Evolutionary conservation across 2,113 vertebrate species (phyloP).

Genomic region (Thalassoma bifasciatum): DNA sequence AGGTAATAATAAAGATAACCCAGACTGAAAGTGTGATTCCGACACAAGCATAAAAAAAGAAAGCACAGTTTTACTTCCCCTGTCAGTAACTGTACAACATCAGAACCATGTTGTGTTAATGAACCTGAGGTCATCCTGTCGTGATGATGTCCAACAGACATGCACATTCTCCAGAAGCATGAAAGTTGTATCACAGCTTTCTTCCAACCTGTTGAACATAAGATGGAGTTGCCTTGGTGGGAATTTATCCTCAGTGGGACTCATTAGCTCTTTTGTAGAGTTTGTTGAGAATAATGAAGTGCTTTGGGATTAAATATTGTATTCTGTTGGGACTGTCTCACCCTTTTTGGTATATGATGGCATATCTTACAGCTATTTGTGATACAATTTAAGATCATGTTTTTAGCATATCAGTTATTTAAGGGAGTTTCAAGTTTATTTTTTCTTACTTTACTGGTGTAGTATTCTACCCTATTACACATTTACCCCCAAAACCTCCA

Average conservation of each 20-base stretch:
- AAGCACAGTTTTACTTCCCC: constrained; percentile 5
- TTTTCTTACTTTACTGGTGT: too few species aligned
- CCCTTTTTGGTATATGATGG: constrained; percentile 7
- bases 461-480: too few species aligned
- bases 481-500: too few species aligned
- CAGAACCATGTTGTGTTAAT: neutral
- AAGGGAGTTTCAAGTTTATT: neutral
- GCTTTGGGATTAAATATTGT: constrained; percentile 34
- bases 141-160: neutral
- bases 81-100: constrained; percentile 16
- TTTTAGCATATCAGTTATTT: neutral
- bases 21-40: constrained; percentile 13
- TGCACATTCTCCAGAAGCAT: constrained; percentile 16
- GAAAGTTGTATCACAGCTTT: constrained; percentile 1
- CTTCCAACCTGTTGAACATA: constrained; percentile 48
- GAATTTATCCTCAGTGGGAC: constrained; percentile 46
- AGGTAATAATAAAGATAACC: constrained; percentile 30
- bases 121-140: neutral
- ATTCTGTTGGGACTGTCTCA: constrained; percentile 10
- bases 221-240: constrained; percentile 1
- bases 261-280: constrained; percentile 58
- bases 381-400: too few species aligned
- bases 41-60: constrained; percentile 5
- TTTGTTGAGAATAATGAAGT: constrained; percentile 34
- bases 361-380: neutral